Evolutionary conservation across 2,888 invertebrate genomes (phyloP).

Genomic region (Pollenia griseotomentosa): DNA sequence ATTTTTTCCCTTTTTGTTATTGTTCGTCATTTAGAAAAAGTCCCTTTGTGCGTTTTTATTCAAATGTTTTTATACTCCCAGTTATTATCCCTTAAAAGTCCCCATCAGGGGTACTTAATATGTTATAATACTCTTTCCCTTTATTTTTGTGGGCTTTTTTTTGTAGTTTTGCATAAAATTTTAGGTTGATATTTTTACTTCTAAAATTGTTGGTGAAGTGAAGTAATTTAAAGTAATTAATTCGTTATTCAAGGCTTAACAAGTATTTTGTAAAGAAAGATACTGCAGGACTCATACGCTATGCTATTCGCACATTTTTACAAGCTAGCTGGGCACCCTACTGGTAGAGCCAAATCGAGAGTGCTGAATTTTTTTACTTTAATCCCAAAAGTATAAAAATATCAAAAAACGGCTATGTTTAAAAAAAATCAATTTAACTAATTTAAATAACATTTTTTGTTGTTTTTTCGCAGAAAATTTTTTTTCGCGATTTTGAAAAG

Average conservation of each 20-base stretch:
- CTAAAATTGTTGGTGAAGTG: background rate
- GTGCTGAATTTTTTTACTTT: too few relatives aligned
- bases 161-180: slow-evolving; percentile 51
- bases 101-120: slow-evolving; percentile 47
- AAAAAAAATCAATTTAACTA: too few relatives aligned
- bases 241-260: background rate
- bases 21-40: slow-evolving; percentile 22
- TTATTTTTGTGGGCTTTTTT: background rate
- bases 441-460: too few relatives aligned
- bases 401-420: too few relatives aligned
- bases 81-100: slow-evolving; percentile 57
- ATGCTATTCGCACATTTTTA: too few relatives aligned
- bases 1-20: background rate
- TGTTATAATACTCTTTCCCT: slow-evolving; percentile 1
- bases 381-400: too few relatives aligned
- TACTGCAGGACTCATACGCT: too few relatives aligned
- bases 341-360: too few relatives aligned
- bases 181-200: slow-evolving; percentile 4
- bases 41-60: slow-evolving; percentile 64
- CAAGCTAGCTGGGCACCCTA: too few relatives aligned
- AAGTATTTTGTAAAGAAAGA: too few relatives aligned
- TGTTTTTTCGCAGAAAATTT: too few relatives aligned
- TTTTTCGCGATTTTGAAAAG: too few relatives aligned
- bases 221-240: slow-evolving; percentile 22
- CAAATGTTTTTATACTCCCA: slow-evolving; percentile 58